Conservation (phyloP, 2,888 invertebrate genomes). For the Abrostola triplasia region DNA sequence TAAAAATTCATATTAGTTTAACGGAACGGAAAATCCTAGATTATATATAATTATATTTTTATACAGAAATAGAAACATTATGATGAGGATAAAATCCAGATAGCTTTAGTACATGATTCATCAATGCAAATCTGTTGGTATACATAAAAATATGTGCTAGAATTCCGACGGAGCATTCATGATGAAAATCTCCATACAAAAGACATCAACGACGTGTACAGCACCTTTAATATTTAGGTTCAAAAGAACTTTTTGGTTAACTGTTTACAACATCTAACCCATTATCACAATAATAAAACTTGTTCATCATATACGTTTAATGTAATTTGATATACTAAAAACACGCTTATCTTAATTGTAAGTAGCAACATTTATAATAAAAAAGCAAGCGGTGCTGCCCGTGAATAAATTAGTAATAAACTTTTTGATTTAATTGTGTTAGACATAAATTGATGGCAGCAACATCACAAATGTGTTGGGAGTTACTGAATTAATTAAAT, state of each 20-base stretch:
- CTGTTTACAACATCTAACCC: too few relatives aligned
- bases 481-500: constrained; percentile 56
- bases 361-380: constrained; percentile 7
- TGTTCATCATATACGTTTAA: too few relatives aligned
- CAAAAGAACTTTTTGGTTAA: background rate
- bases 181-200: constrained; percentile 41
- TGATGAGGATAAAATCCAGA: too few relatives aligned
- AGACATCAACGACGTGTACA: constrained; percentile 62
- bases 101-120: too few relatives aligned
- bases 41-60: too few relatives aligned
- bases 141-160: too few relatives aligned
- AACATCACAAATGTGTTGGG: constrained; percentile 38
- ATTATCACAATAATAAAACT: too few relatives aligned
- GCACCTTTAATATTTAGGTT: background rate
- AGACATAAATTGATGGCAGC: constrained; percentile 39
- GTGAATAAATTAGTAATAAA: constrained; percentile 43
- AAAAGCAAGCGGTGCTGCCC: constrained; percentile 9
- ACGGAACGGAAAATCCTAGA: too few relatives aligned
- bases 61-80: too few relatives aligned
- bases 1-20: too few relatives aligned
- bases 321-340: too few relatives aligned
- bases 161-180: background rate
- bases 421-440: constrained; percentile 30
- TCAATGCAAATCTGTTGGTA: too few relatives aligned
- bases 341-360: constrained; percentile 6